phyloP scores from a whole-genome alignment of 2,888 invertebrate species.

The Cantharis flavilabris region DNA sequence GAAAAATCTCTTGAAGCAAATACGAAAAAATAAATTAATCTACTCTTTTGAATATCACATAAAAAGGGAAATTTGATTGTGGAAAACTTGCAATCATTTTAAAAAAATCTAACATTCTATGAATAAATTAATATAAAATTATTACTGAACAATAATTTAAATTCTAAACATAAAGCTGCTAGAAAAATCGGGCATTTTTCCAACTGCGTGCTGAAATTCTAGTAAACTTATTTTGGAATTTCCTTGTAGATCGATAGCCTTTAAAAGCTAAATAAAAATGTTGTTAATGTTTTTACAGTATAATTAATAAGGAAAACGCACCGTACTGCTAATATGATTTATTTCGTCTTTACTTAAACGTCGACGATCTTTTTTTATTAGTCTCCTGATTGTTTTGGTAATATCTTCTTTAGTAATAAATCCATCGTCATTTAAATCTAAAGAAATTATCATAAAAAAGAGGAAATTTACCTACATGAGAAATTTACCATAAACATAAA shows the following conservation, averaged over 20 bases:
- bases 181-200: slow-evolving; percentile 66
- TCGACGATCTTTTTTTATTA: slow-evolving; percentile 54
- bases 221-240: slow-evolving; percentile 62
- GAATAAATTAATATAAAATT: too few relatives aligned
- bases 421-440: slow-evolving; percentile 68
- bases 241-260: slow-evolving; percentile 65
- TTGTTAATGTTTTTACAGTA: not conserved
- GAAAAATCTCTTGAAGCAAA: too few relatives aligned
- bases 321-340: not conserved
- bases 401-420: slow-evolving; percentile 64
- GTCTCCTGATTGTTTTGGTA: slow-evolving; percentile 58
- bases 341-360: slow-evolving; percentile 29
- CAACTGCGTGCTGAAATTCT: slow-evolving; percentile 66
- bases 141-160: not conserved
- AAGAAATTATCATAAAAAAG: slow-evolving; percentile 5
- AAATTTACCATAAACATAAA: slow-evolving; percentile 71
- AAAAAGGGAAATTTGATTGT: too few relatives aligned
- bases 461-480: not conserved
- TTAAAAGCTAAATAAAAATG: slow-evolving; percentile 59
- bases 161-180: slow-evolving; percentile 64
- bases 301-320: slow-evolving; percentile 24
- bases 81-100: too few relatives aligned
- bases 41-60: too few relatives aligned
- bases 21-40: too few relatives aligned
- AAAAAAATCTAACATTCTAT: too few relatives aligned